Evolutionary conservation across 2,113 vertebrate genomes (phyloP).

Genomic region (Agapornis roseicollis): DNA sequence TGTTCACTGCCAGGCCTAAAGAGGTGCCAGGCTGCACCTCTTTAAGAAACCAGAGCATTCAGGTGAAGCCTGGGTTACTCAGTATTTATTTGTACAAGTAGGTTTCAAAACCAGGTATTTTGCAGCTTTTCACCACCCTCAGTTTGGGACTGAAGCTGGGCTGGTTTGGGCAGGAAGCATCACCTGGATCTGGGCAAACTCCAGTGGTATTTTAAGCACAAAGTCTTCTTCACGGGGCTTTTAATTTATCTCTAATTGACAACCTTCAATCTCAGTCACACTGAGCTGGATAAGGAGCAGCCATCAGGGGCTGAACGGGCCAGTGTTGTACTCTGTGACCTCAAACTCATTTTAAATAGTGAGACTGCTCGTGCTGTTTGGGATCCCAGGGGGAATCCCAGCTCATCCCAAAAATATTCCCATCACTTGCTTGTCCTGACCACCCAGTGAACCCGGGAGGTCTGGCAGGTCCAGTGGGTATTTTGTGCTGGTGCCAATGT

Average conservation of each 20-base stretch:
- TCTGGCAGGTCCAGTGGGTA: conserved; percentile 37
- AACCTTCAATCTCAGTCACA: accelerated
- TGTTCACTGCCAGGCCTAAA: not conserved
- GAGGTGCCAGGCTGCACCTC: not conserved
- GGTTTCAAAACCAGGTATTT: not conserved
- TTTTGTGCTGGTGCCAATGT: conserved; percentile 21
- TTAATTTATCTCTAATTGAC: not conserved
- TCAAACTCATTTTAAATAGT: not conserved
- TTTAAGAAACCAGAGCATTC: not conserved
- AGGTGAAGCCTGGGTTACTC: not conserved
- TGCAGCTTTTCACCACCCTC: not conserved
- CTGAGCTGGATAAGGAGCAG: not conserved
- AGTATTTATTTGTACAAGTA: not conserved
- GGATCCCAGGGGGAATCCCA: not conserved
- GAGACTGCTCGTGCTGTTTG: not conserved
- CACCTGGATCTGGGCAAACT: not conserved
- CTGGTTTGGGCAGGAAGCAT: not conserved
- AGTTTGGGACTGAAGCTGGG: not conserved
- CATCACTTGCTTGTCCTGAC: not conserved
- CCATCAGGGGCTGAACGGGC: accelerated
- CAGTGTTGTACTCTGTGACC: not conserved
- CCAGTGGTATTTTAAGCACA: not conserved
- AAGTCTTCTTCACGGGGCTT: not conserved
- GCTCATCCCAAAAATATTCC: conserved; percentile 16
- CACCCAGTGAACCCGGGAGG: conserved; percentile 27